A percentile compares a stretch with the other conserved stretches of the same genome.
Evolutionary conservation across 1,140 invertebrate genomes (phyloP).

Genomic region (Protaetia brevitarsis): DNA sequence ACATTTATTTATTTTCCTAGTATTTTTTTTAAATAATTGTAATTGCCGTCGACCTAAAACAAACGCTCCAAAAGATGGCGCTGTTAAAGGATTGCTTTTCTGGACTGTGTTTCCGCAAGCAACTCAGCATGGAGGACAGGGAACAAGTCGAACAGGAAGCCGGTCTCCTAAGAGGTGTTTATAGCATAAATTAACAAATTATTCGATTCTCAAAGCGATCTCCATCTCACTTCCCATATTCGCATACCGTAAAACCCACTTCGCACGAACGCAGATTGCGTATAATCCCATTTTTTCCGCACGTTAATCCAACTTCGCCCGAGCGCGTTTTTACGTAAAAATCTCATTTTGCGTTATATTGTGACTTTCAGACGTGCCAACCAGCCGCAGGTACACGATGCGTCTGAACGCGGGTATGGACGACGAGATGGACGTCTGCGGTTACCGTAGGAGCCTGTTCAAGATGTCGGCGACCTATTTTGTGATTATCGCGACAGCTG

Average conservation of each 20-base stretch:
- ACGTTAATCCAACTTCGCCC: background rate
- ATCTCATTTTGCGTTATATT: background rate
- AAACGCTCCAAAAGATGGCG: slow-evolving; percentile 1
- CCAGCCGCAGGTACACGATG: slow-evolving; percentile 32
- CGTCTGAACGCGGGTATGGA: slow-evolving; percentile 64
- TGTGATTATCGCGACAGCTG: slow-evolving; percentile 64
- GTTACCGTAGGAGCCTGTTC: slow-evolving; percentile 57
- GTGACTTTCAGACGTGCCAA: background rate
- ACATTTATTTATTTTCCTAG: no score
- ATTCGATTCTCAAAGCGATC: background rate
- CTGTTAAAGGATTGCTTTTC: background rate
- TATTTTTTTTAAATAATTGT: no score
- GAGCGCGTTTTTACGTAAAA: background rate
- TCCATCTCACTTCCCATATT: background rate
- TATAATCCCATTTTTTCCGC: background rate
- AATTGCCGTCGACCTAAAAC: no score
- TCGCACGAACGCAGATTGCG: background rate
- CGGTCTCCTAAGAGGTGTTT: slow-evolving; percentile 2
- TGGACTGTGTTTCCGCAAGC: background rate
- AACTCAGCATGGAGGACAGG: slow-evolving; percentile 2
- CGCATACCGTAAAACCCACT: background rate
- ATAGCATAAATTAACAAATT: background rate
- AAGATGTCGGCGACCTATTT: slow-evolving; percentile 61
- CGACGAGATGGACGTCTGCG: slow-evolving; percentile 69
- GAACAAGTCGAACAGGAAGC: background rate